These are phyloP conservation scores for Caradrina kadenii DNA, from an alignment of 2,888 invertebrate species.

Conservation along the genomic window DNA sequence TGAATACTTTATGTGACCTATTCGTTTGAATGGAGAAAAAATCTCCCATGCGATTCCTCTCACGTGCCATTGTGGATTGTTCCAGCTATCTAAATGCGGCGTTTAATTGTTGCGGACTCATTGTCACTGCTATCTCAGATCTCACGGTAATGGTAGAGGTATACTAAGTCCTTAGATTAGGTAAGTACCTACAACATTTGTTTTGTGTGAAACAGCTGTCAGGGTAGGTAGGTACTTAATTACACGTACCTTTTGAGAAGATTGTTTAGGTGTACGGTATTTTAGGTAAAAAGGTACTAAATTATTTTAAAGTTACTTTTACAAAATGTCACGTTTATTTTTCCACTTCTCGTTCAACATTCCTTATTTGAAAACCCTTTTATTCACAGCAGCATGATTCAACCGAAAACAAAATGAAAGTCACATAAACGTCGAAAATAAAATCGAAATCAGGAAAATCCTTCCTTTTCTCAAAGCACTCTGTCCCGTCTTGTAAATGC, in stretches of 20 bases:
- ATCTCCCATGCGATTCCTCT: slow-evolving; percentile 85
- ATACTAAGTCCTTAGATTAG: slow-evolving; percentile 54
- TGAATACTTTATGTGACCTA: slow-evolving; percentile 60
- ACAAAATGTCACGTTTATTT: neutral
- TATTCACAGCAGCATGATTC: neutral
- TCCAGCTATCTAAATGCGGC: slow-evolving; percentile 77
- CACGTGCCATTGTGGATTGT: slow-evolving; percentile 88
- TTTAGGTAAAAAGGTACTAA: neutral
- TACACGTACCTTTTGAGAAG: neutral
- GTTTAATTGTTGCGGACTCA: slow-evolving; percentile 85
- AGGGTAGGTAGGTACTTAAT: neutral
- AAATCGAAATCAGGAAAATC: neutral
- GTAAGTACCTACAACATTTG: slow-evolving; percentile 22
- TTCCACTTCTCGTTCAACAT: neutral
- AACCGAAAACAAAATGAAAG: neutral
- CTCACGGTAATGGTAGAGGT: slow-evolving; percentile 75
- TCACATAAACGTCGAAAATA: no score
- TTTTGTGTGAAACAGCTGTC: slow-evolving; percentile 49
- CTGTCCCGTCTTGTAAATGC: neutral
- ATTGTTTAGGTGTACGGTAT: neutral
- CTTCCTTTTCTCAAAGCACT: neutral
- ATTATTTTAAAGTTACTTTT: neutral
- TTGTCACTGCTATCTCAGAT: slow-evolving; percentile 83
- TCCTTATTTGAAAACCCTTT: neutral
- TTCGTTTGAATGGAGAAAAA: slow-evolving; percentile 75